A percentile compares a stretch with the other conserved stretches of the same genome.
Evolutionary conservation across 2,113 vertebrate species (phyloP).

Genomic region (Paraplagusia blochii): DNA sequence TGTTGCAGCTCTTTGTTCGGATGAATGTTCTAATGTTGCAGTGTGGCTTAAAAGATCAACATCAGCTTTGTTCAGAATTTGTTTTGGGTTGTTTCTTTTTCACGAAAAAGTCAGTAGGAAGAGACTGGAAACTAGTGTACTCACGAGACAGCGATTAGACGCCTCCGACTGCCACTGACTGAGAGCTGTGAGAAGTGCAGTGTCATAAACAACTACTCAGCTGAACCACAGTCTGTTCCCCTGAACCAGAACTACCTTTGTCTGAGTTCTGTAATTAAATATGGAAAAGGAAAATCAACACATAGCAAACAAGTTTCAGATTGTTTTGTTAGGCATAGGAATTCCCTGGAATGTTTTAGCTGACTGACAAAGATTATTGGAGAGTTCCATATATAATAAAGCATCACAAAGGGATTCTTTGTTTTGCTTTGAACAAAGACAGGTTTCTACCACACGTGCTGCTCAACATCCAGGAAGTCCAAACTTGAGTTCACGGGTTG

Average conservation of each 20-base stretch:
- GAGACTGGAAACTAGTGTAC: constrained; percentile 26
- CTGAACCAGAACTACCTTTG: not conserved
- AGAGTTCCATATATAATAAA: not conserved
- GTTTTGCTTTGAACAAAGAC: not conserved
- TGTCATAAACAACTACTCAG: constrained; percentile 9
- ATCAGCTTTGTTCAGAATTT: constrained; percentile 18
- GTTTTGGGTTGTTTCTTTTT: not conserved
- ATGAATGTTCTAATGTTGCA: constrained; percentile 13
- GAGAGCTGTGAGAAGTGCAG: constrained; percentile 8
- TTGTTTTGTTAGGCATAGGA: no score
- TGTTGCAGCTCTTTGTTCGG: not conserved
- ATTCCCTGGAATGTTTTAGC: no score
- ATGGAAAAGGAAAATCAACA: not conserved
- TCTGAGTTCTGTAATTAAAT: constrained; percentile 1
- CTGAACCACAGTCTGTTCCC: not conserved
- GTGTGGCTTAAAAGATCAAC: constrained; percentile 19
- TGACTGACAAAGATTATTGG: no score
- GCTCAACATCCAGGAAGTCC: not conserved
- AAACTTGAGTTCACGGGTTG: constrained; percentile 6
- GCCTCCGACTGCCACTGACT: not conserved
- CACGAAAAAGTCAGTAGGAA: not conserved
- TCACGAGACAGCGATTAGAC: constrained; percentile 23
- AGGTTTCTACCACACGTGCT: not conserved
- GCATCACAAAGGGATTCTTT: not conserved
- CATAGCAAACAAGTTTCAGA: not conserved